phyloP scores from a whole-genome alignment of 2,888 invertebrate species.

The Barypeithes pellucidus region DNA sequence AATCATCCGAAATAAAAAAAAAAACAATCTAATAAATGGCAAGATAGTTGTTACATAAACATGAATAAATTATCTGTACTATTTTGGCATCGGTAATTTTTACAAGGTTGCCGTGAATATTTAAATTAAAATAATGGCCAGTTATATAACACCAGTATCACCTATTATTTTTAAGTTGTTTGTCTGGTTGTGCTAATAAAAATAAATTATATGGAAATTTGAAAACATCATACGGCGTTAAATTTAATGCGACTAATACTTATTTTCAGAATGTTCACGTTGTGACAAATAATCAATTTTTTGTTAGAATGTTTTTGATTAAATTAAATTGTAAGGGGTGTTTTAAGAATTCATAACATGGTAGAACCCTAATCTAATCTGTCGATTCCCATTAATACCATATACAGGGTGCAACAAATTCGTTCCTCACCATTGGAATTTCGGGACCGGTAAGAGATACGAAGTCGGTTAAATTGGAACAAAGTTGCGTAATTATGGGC shows the following conservation, averaged over 20 bases:
- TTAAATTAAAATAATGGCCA: conserved; percentile 24
- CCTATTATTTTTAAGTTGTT: conserved; percentile 24
- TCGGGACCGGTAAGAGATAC: no score
- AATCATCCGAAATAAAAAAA: conserved; percentile 12
- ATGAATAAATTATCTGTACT: conserved; percentile 23
- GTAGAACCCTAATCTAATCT: no score
- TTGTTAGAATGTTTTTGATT: background rate
- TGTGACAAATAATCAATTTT: background rate
- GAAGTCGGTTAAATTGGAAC: no score
- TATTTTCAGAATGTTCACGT: background rate
- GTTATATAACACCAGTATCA: conserved; percentile 26
- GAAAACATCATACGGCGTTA: conserved; percentile 3
- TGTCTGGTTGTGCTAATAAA: conserved; percentile 13
- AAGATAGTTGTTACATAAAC: conserved; percentile 23
- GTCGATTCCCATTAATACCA: no score
- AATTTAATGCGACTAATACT: background rate
- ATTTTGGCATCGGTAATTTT: conserved; percentile 30
- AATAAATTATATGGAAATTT: conserved; percentile 7
- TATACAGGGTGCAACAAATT: no score
- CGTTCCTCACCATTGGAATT: no score
- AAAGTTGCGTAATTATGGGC: no score
- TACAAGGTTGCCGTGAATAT: conserved; percentile 29
- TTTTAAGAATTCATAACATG: no score
- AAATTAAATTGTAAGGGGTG: no score
- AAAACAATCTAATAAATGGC: conserved; percentile 16